A percentile compares a stretch with the other conserved stretches of the same genome.
phyloP scores from a whole-genome alignment of 2,113 vertebrate genomes.

The Leptocoma aspasia region DNA sequence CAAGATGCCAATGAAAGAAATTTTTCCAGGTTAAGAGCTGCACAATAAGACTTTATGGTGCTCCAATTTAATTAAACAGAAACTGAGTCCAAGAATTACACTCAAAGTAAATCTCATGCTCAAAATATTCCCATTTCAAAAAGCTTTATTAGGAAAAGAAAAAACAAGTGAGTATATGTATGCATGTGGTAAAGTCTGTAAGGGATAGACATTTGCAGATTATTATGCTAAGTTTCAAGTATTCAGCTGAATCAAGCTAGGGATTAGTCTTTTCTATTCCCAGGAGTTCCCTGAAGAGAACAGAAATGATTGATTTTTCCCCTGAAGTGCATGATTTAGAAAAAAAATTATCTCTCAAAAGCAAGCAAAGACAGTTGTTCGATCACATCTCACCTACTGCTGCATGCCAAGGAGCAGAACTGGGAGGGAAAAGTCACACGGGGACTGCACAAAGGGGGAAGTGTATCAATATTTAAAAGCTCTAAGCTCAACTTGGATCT shows the following conservation, averaged over 20 bases:
- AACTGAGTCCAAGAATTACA: not conserved
- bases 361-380: slow-evolving; percentile 22
- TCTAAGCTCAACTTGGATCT: not conserved
- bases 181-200: not conserved
- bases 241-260: slow-evolving; percentile 30
- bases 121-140: not conserved
- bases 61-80: not conserved
- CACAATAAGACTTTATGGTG: not conserved
- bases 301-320: slow-evolving; percentile 14
- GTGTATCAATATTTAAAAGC: slow-evolving; percentile 29
- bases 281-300: slow-evolving; percentile 12
- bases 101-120: not conserved
- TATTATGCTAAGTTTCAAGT: slow-evolving; percentile 3
- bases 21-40: not conserved
- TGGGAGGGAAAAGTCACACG: not conserved
- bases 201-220: slow-evolving; percentile 26
- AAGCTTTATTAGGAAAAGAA: not conserved
- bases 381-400: slow-evolving; percentile 22
- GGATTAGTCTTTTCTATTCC: slow-evolving; percentile 14
- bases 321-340: not conserved
- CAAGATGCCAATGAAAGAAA: not conserved
- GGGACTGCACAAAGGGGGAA: slow-evolving; percentile 7
- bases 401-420: slow-evolving; percentile 23
- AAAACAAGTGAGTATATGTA: not conserved
- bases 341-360: not conserved